Conservation (phyloP, 2,888 invertebrate genomes). For the Iphiclides podalirius region DNA sequence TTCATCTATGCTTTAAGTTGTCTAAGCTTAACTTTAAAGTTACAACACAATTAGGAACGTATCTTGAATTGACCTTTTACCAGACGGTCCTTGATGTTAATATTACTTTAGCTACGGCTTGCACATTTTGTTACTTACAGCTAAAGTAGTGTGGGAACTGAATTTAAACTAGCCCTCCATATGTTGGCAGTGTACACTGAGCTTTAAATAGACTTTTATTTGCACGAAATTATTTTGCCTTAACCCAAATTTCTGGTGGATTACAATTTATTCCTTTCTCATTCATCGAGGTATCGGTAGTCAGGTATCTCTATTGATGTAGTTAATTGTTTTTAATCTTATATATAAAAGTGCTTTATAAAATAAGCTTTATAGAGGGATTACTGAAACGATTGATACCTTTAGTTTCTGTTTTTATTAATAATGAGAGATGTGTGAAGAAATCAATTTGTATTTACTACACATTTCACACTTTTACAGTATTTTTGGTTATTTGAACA, state of each 20-base stretch:
- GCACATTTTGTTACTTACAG: constrained; percentile 16
- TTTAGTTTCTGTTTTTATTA: too few species aligned
- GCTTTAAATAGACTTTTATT: constrained; percentile 16
- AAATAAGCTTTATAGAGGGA: too few species aligned
- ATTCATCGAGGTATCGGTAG: neutral
- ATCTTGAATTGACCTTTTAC: constrained; percentile 17
- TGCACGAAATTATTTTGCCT: constrained; percentile 12
- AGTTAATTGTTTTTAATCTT: too few species aligned
- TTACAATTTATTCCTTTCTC: neutral
- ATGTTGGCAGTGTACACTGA: constrained; percentile 13
- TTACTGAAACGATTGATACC: too few species aligned
- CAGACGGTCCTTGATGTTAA: constrained; percentile 11
- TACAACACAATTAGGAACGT: constrained; percentile 6
- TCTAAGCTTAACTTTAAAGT: neutral
- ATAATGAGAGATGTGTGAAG: too few species aligned
- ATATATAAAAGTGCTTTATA: too few species aligned
- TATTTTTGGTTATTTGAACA: too few species aligned
- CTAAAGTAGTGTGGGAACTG: constrained; percentile 21
- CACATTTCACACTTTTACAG: too few species aligned
- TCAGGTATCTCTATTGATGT: neutral
- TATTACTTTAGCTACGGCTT: constrained; percentile 12
- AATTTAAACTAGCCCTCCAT: constrained; percentile 22
- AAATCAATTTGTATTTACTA: too few species aligned
- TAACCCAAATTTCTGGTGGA: constrained; percentile 12
- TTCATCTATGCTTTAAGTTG: too few species aligned